Percentiles rank a stretch among this genome's conserved stretches.
phyloP scores from a whole-genome alignment of 1,140 invertebrate species.

The Harpegnathos saltator region DNA sequence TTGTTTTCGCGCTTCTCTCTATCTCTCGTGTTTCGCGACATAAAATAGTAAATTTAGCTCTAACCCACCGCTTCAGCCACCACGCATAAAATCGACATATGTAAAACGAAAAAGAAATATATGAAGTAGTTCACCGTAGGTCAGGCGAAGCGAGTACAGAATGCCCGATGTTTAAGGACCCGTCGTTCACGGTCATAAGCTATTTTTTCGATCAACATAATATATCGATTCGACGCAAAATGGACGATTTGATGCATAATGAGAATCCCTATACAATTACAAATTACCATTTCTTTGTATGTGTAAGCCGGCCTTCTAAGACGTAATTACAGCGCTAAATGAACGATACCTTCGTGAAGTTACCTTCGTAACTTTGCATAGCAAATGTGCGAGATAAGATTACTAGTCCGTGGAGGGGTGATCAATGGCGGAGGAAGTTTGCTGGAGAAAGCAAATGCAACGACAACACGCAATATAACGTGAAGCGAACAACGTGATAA shows the following conservation, averaged over 20 bases:
- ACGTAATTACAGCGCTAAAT: constrained; percentile 44
- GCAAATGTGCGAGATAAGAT: constrained; percentile 66
- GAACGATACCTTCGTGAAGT: constrained; percentile 52
- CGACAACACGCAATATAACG: constrained; percentile 38
- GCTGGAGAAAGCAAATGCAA: constrained; percentile 64
- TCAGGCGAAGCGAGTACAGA: background rate
- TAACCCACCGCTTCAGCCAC: background rate
- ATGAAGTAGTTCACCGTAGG: background rate
- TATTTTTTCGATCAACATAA: too few relatives aligned
- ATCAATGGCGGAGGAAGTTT: constrained; percentile 68
- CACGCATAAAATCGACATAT: background rate
- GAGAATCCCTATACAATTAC: too few relatives aligned
- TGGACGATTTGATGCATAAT: too few relatives aligned
- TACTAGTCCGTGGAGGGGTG: constrained; percentile 66
- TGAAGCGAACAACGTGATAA: background rate
- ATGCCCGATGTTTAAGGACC: background rate
- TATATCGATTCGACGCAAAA: too few relatives aligned
- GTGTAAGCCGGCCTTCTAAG: background rate
- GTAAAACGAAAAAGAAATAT: constrained; percentile 9
- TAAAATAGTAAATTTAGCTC: constrained; percentile 30
- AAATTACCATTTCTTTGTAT: background rate
- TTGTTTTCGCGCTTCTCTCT: background rate
- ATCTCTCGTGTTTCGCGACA: background rate
- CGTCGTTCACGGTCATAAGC: too few relatives aligned
- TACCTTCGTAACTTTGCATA: constrained; percentile 64